Percentiles rank a stretch among this genome's conserved stretches.
Evolutionary conservation across 1,140 invertebrate genomes (phyloP).

Genomic region (Seison nebaliae): DNA sequence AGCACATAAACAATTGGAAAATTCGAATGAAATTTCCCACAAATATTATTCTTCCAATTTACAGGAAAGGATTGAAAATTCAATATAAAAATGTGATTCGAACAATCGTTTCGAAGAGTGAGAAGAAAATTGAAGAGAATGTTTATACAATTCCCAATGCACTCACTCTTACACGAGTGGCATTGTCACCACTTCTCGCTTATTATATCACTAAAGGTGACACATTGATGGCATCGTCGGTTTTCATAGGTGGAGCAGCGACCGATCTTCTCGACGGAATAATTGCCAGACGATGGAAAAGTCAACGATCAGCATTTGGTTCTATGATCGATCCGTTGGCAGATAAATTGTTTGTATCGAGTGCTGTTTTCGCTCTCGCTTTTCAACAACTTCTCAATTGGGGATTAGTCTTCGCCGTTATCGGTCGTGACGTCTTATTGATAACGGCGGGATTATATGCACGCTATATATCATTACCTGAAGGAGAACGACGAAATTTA

Average conservation of each 20-base stretch:
- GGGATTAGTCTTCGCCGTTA: too few relatives aligned
- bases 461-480: too few relatives aligned
- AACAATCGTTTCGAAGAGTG: too few relatives aligned
- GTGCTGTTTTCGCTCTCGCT: neutral
- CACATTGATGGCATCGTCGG: neutral
- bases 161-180: neutral
- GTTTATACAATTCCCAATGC: neutral
- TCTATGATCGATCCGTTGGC: neutral
- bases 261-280: neutral
- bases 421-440: too few relatives aligned
- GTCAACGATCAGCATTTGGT: neutral
- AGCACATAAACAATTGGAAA: too few relatives aligned
- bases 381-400: neutral
- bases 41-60: too few relatives aligned
- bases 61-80: too few relatives aligned
- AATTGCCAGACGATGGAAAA: neutral
- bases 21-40: too few relatives aligned
- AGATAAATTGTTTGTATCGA: neutral
- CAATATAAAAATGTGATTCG: too few relatives aligned
- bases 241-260: neutral
- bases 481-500: too few relatives aligned
- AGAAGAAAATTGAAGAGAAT: too few relatives aligned
- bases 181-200: neutral
- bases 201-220: neutral
- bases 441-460: too few relatives aligned